Evolutionary conservation across 2,113 vertebrate species (phyloP), one percentile per base, ranked within the genome.

Genomic region (Pholis gunnellus): DNA sequence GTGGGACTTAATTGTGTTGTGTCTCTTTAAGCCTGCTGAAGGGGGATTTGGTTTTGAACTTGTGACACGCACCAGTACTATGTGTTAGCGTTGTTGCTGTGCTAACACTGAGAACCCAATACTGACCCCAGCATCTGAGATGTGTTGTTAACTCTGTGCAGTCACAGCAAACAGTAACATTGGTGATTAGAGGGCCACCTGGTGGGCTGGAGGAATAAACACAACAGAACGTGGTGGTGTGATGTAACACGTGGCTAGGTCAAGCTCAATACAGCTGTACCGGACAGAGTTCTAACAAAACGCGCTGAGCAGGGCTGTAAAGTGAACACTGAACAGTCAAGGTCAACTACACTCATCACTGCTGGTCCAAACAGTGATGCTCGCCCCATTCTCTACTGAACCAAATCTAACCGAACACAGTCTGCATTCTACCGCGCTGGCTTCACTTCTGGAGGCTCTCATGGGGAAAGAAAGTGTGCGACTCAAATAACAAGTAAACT

Each of bases 191-290:
- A 68, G 60, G 5, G 14, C 70, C 73, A 66, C 22, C 25, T 60
- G 69, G 52, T 74, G 48, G 63, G 25, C 57, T n/a, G 20, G 69
- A 64, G 68, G 59, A 46, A 22, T 61, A 57, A 73, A 52, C 15
- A 8, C 60, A 72, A 10, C 34, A 60, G 22, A 60, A 50, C 20
- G 15, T 17, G 44, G 18, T 13, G 17, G 48, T 59, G 18, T 44
- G 9, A 42, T 5, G 4, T 46, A 15, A 46, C 14, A 15, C 4
- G 4, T 46, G 14, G 44, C 3, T 46, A 17, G 5, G 17, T 3
- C n/a, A 50, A 52, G 20, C 27, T n/a, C 42, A 25, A 27, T 0
- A 67, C 40, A 38, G 57, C 52, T 64, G 61, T 61, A 25, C 20
- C 48, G 9, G 20, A 52, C 18, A 52, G 20, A 11, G 54, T 14